Conservation (phyloP, 30 jellyfish, hydroid and myxozoan genomes). For the Rhopilema esculentum region DNA sequence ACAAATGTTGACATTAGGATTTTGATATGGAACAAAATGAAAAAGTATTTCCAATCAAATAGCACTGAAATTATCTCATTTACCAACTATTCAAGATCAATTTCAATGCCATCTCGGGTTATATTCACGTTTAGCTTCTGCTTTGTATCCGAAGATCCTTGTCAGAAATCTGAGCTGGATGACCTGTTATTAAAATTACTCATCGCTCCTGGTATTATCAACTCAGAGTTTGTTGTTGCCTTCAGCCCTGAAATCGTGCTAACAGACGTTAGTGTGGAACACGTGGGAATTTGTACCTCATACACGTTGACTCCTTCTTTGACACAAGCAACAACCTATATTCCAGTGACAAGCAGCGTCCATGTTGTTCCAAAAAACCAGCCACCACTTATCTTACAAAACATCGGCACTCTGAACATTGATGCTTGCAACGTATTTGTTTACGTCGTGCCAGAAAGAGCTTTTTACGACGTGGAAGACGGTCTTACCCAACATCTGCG, state of each 20-base stretch:
- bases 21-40: conserved; percentile 35
- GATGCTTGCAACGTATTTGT: conserved; percentile 42
- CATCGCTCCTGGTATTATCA: conserved; percentile 46
- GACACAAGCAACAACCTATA: conserved; percentile 12
- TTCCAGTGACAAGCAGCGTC: conserved; percentile 21
- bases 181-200: conserved; percentile 34
- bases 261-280: conserved; percentile 10
- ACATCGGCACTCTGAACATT: conserved; percentile 13
- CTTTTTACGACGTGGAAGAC: conserved; percentile 86
- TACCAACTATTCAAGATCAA: conserved; percentile 14
- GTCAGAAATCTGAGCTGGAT: conserved; percentile 42
- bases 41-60: conserved; percentile 40
- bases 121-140: conserved; percentile 51
- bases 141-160: conserved; percentile 34
- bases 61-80: conserved; percentile 25
- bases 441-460: conserved; percentile 46
- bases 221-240: conserved; percentile 61
- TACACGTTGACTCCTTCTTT: conserved; percentile 12
- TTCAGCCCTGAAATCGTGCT: conserved; percentile 72
- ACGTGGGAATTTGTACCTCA: conserved; percentile 34
- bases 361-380: conserved; percentile 37
- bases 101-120: conserved; percentile 24
- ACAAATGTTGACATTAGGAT: conserved; percentile 49
- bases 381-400: conserved; percentile 51
- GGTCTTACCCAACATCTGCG: conserved; percentile 78